Evolutionary conservation across 2,888 invertebrate genomes (phyloP).

Genomic region (Polydrusus tereticollis): DNA sequence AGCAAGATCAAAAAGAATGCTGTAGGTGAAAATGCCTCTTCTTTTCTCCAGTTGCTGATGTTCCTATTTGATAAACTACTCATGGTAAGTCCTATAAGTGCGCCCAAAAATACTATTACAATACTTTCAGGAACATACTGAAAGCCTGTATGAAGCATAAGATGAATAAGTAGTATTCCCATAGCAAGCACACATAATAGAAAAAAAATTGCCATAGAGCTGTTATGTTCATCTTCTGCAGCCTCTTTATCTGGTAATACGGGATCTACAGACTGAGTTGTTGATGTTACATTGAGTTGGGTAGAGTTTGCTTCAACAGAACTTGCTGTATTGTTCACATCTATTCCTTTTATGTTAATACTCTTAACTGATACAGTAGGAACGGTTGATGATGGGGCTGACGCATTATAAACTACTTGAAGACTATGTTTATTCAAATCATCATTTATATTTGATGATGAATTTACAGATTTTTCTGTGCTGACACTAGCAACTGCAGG

Average conservation of each 20-base stretch:
- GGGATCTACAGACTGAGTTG: conserved; percentile 78
- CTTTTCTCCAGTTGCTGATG: conserved; percentile 95
- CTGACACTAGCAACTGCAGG: conserved; percentile 5
- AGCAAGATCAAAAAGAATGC: conserved; percentile 96
- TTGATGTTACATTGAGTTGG: conserved; percentile 63
- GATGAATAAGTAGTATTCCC: conserved; percentile 93
- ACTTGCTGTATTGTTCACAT: conserved; percentile 35
- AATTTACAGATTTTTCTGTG: conserved; percentile 24
- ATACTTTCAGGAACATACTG: conserved; percentile 98
- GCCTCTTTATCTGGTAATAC: conserved; percentile 90
- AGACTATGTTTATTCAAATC: background rate
- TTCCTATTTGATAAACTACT: conserved; percentile 91
- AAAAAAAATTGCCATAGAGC: conserved; percentile 98
- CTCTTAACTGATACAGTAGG: conserved; percentile 15
- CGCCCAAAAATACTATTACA: conserved; percentile 95
- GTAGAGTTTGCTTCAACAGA: conserved; percentile 54
- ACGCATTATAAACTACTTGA: background rate
- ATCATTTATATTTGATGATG: background rate
- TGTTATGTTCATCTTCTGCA: conserved; percentile 96
- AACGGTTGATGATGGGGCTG: background rate
- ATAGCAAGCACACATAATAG: conserved; percentile 95
- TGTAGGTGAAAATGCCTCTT: conserved; percentile 98
- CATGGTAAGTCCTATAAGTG: conserved; percentile 90
- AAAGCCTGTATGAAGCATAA: conserved; percentile 95
- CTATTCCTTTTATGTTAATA: conserved; percentile 17